Evolutionary conservation across 2,888 invertebrate genomes (phyloP).

Genomic region (Hydraecia micacea): DNA sequence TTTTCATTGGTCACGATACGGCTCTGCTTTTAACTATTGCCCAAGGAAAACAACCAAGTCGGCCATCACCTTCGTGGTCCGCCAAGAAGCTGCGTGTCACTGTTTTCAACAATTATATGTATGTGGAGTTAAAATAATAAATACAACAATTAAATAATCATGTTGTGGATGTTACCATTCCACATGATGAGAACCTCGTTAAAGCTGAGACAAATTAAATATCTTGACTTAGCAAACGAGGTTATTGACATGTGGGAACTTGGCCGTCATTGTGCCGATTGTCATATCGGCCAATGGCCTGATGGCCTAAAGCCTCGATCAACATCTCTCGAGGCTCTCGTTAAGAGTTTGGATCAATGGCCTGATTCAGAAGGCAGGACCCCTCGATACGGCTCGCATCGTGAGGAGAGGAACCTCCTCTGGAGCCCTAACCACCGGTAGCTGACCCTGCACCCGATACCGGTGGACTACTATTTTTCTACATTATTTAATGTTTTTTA

Average conservation of each 20-base stretch:
- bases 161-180: slow-evolving; percentile 4
- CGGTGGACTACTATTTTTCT: neutral
- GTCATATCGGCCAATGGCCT: neutral
- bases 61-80: neutral
- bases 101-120: neutral
- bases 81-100: neutral
- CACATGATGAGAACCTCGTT: neutral
- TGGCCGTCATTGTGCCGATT: too few species aligned
- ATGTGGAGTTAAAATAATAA: slow-evolving; percentile 37
- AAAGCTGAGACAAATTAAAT: neutral
- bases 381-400: neutral
- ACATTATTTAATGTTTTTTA: neutral
- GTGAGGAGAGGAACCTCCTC: too few species aligned
- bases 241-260: neutral
- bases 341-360: neutral
- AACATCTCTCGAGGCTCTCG: neutral
- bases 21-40: neutral
- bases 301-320: neutral
- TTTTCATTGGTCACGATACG: neutral
- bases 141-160: slow-evolving; percentile 44
- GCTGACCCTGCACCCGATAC: neutral
- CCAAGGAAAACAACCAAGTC: neutral
- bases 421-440: too few species aligned
- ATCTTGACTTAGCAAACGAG: neutral
- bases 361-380: neutral